These are phyloP conservation scores for Rhadina sibilatrix DNA, from an alignment of 2,113 vertebrate species.

Conservation along the genomic window DNA sequence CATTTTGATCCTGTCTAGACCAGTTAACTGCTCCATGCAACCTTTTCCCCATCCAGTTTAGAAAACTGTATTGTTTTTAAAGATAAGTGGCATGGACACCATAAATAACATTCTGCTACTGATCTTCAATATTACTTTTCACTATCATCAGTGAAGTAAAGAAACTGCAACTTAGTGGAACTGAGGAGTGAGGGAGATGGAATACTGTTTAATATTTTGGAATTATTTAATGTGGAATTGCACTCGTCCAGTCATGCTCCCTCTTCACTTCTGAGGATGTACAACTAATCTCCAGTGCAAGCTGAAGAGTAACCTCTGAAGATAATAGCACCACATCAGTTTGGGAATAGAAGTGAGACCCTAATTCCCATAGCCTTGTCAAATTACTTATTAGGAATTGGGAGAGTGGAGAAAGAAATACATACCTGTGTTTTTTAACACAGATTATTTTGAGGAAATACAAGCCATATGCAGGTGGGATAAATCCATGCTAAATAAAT, in stretches of 20 bases:
- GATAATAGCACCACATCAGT: background rate
- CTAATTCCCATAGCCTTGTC: background rate
- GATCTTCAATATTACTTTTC: background rate
- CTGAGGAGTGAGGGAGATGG: fast-evolving
- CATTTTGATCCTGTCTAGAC: background rate
- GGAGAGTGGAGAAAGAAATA: background rate
- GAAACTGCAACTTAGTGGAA: background rate
- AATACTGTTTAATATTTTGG: background rate
- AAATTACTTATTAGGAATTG: background rate
- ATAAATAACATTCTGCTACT: background rate
- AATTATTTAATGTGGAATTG: background rate
- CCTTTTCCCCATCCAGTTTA: background rate
- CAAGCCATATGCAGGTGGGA: background rate
- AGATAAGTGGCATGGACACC: background rate
- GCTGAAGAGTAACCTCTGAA: background rate
- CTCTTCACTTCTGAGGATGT: background rate
- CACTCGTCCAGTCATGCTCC: background rate
- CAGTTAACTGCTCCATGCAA: background rate
- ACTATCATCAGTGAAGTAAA: background rate
- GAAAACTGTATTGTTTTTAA: background rate
- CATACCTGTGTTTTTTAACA: background rate
- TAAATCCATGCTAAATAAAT: background rate
- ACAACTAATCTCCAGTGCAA: background rate
- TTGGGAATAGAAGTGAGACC: background rate
- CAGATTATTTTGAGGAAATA: background rate